A percentile compares a stretch with the other conserved stretches of the same genome.
Conservation (phyloP, 2,113 vertebrate species). For the Actinemys pallida region DNA sequence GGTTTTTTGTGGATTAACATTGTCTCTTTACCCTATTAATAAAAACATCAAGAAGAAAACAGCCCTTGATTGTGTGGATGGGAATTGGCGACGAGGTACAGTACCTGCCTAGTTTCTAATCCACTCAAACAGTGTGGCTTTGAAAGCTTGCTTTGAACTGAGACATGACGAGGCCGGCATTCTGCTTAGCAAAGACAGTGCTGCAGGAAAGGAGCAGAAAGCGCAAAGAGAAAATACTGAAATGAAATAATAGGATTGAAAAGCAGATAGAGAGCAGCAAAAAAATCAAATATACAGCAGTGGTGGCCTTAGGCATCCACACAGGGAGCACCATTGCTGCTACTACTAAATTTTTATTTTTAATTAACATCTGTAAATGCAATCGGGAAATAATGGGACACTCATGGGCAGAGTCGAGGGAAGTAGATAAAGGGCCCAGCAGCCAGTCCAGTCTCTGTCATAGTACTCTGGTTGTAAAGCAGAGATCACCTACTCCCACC, state of each 20-base stretch:
- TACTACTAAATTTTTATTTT: not conserved
- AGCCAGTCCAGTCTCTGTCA: not conserved
- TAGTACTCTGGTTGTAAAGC: too few relatives aligned
- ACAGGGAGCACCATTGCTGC: not conserved
- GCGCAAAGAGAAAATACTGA: not conserved
- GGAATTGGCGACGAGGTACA: accelerated
- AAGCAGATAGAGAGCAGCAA: not conserved
- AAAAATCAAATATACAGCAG: not conserved
- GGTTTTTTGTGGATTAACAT: not conserved
- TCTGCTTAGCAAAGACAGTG: not conserved
- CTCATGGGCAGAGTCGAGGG: not conserved
- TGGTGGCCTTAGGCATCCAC: not conserved
- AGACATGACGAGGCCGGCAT: not conserved
- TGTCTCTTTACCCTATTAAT: not conserved
- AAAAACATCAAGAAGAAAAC: not conserved
- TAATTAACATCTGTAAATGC: not conserved
- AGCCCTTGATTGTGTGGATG: not conserved
- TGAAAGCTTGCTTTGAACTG: not conserved
- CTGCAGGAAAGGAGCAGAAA: not conserved
- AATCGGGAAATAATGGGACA: not conserved
- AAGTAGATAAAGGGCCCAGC: not conserved
- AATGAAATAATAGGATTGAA: not conserved
- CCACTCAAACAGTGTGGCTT: not conserved
- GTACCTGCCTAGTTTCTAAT: not conserved
- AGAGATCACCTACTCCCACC: not conserved